Conservation (phyloP, 1,140 invertebrate genomes). For the Ridgeia piscesae region DNA sequence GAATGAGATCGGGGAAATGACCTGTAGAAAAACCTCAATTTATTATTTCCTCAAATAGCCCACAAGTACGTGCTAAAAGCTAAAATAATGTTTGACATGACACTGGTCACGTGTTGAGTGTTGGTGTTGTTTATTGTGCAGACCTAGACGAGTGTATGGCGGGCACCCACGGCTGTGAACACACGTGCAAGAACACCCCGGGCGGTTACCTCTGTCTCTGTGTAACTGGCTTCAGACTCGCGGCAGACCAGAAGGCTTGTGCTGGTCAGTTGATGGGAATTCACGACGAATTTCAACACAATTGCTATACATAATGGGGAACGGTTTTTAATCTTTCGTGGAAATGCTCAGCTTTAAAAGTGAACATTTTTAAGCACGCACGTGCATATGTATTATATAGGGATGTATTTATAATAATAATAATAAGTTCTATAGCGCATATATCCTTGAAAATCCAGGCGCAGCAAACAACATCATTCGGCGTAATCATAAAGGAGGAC, state of each 20-base stretch:
- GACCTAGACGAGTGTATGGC: conserved; percentile 14
- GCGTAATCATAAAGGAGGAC: too few species aligned
- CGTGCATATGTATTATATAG: too few species aligned
- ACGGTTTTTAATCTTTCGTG: background rate
- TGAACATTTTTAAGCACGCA: too few species aligned
- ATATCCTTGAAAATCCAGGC: too few species aligned
- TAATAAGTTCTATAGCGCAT: too few species aligned
- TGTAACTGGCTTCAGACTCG: background rate
- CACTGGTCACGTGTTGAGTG: background rate
- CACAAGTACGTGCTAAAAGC: too few species aligned
- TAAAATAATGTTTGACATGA: too few species aligned
- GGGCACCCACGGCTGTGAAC: background rate
- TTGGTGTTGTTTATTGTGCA: background rate
- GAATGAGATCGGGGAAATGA: too few species aligned
- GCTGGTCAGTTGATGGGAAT: background rate
- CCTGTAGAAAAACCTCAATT: too few species aligned
- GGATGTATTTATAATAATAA: too few species aligned
- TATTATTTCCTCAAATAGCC: too few species aligned
- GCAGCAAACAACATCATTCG: too few species aligned
- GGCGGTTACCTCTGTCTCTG: conserved; percentile 6
- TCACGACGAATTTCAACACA: background rate
- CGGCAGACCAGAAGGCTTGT: background rate
- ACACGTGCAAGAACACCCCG: conserved; percentile 8
- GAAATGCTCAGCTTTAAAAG: background rate
- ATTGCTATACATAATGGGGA: background rate